Evolutionary conservation across 2,797 vertebrate genomes (phyloP), one percentile per base, ranked within the genome.

Genomic region (Mormyrops boulengeri): DNA sequence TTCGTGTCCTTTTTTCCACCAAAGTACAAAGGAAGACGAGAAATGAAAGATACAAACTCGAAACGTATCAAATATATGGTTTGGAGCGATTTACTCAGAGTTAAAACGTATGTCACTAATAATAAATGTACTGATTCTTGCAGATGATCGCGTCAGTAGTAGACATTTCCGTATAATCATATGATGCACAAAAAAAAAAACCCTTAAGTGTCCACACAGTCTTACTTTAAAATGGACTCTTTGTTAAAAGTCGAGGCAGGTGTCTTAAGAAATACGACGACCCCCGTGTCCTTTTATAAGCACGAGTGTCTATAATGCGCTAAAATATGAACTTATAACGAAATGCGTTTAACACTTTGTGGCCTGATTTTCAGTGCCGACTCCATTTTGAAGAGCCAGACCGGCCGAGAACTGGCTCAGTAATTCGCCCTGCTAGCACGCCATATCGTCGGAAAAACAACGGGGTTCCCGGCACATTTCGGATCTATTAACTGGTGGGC

Each of bases 381-480:
- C 96, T 97, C 96, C 96, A 96, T 96, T 96, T 96, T 96, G 95
- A 95, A 94, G 94, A 92, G 92, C 89, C 92, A 93, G 94, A 92
- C 92, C 91, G 91, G 90, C 92, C 91, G 91, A 92, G 89, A 90
- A 80, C 89, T 92, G 89, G 87, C 89, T 89, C 84, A 91, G 90
- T 93, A 92, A 91, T 89, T 91, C 93, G 92, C 80, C 87, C 91
- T 52, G 85, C 60, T 84, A 88, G 49, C 85, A 93, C 92, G 89
- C 73, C 84, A 84, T 73, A 88, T 90, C 91, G 91, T 77, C 92
- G 91, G 90, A 87, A 91, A 93, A 88, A 92, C 7, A 80, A 90
- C 88, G 91, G 90, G 91, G 88, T 91, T 26, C 91, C 92, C 90
- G 93, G 93, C 88, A 90, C 91, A 84, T 90, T 80, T 92, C 88